phyloP scores from a whole-genome alignment of 1,140 invertebrate genomes.

The Scaptomyza montana region DNA sequence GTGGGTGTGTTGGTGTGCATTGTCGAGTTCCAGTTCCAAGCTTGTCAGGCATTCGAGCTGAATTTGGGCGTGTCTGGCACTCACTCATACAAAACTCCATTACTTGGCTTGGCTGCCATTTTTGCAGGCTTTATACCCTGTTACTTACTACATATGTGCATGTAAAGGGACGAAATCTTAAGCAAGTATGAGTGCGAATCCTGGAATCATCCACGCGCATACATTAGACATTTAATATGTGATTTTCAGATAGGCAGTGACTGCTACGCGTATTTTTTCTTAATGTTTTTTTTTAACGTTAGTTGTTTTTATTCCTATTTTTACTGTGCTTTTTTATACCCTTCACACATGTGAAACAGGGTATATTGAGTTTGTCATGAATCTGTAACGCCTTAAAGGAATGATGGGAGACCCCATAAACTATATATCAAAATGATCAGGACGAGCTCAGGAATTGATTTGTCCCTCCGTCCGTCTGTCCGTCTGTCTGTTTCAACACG shows the following conservation, averaged over 20 bases:
- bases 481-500: too few species aligned
- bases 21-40: conserved; percentile 27
- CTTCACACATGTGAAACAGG: too few species aligned
- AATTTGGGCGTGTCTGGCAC: conserved; percentile 16
- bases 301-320: background rate
- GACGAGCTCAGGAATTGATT: too few species aligned
- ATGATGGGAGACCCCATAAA: too few species aligned
- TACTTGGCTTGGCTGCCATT: background rate
- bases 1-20: conserved; percentile 4
- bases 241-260: background rate
- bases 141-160: background rate
- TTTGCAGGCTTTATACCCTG: background rate
- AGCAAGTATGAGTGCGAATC: too few species aligned
- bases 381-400: too few species aligned
- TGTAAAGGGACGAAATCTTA: background rate
- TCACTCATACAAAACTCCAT: conserved; percentile 4
- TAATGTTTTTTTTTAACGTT: too few species aligned
- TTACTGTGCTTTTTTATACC: too few species aligned
- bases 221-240: background rate
- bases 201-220: background rate
- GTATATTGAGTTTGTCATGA: too few species aligned
- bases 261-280: background rate
- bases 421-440: too few species aligned
- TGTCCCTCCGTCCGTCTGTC: too few species aligned
- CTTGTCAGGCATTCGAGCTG: conserved; percentile 28